Evolutionary conservation across 1,140 invertebrate genomes (phyloP).

Genomic region (Conopomorpha cramerella): DNA sequence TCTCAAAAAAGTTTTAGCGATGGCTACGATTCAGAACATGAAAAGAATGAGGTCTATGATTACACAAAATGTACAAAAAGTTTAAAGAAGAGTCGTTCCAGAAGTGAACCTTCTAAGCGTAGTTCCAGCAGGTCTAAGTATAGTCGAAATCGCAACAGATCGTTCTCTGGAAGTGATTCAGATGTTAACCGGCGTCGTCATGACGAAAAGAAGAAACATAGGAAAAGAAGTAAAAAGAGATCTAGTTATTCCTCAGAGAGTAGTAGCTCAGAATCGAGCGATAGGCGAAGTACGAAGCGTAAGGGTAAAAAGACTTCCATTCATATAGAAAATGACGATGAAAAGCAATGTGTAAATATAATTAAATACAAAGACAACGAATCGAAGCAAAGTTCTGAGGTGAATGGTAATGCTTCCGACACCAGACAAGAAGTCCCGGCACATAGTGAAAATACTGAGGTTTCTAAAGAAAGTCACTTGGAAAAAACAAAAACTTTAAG

Average conservation of each 20-base stretch:
- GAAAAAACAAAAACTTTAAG: constrained; percentile 37
- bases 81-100: constrained; percentile 41
- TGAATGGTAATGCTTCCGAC: constrained; percentile 14
- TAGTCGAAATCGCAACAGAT: constrained; percentile 25
- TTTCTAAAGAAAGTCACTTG: constrained; percentile 20
- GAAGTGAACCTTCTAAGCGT: constrained; percentile 44
- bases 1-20: constrained; percentile 57
- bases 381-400: constrained; percentile 14
- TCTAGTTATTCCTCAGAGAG: constrained; percentile 29
- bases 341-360: constrained; percentile 50
- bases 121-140: constrained; percentile 26
- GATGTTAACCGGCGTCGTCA: constrained; percentile 29
- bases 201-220: constrained; percentile 35
- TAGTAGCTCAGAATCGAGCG: constrained; percentile 39
- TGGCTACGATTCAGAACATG: constrained; percentile 49
- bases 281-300: constrained; percentile 32
- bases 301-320: constrained; percentile 52
- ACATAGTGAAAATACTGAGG: constrained; percentile 21
- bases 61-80: constrained; percentile 22
- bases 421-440: constrained; percentile 14
- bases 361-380: constrained; percentile 39
- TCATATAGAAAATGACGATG: constrained; percentile 43
- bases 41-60: constrained; percentile 18
- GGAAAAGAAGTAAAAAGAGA: constrained; percentile 34
- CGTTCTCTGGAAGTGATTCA: constrained; percentile 38